Conservation (phyloP, 2,888 invertebrate species). For the Tenthredo notha region DNA sequence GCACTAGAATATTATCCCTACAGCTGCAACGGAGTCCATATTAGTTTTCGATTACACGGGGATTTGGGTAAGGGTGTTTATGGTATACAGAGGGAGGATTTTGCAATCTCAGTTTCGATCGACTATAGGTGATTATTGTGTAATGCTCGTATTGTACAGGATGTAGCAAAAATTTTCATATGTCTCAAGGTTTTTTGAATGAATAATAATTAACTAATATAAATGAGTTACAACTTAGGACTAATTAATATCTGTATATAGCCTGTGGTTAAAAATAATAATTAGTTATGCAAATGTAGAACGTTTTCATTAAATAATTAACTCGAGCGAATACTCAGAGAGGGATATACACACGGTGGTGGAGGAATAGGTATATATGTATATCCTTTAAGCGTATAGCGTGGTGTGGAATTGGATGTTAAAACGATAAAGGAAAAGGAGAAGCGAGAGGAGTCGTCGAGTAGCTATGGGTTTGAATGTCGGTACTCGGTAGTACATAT, state of each 20-base stretch:
- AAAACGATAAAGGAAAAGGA: neutral
- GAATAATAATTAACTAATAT: neutral
- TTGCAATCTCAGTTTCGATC: constrained; percentile 6
- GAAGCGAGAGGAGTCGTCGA: neutral
- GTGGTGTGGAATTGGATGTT: neutral
- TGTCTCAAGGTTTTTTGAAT: neutral
- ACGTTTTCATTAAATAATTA: constrained; percentile 27
- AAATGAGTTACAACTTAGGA: neutral
- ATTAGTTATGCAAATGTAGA: constrained; percentile 18
- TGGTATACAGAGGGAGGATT: neutral
- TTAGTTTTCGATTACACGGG: constrained; percentile 41
- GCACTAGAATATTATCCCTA: neutral
- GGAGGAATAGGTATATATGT: neutral
- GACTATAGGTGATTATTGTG: neutral
- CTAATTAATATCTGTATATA: neutral
- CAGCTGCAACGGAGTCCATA: neutral
- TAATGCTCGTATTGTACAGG: neutral
- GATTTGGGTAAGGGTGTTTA: constrained; percentile 1
- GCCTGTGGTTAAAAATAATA: constrained; percentile 22
- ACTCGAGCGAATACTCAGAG: neutral
- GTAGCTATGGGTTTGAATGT: constrained; percentile 24
- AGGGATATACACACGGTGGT: neutral
- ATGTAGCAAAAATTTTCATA: neutral
- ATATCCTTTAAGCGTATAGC: neutral
- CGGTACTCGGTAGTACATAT: constrained; percentile 43